Conservation (phyloP, 64 coral and sea anemone species). For the Stichodactyla mertensii region DNA sequence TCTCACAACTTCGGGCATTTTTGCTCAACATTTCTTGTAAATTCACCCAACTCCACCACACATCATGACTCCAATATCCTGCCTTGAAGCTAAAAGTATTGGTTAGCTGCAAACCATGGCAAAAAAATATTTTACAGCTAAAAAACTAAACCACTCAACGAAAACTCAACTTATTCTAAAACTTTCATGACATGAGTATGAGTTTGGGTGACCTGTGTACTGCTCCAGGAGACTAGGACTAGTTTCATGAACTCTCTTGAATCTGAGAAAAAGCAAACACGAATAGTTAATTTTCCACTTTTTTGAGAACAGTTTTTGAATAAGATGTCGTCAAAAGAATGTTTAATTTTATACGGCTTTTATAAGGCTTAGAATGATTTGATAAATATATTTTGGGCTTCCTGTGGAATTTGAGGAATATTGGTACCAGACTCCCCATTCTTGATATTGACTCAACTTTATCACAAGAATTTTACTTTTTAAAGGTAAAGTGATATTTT, state of each 20-base stretch:
- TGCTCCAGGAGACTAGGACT: background rate
- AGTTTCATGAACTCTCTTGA: background rate
- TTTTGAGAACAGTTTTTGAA: background rate
- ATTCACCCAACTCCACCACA: background rate
- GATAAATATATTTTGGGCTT: background rate
- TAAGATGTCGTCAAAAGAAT: background rate
- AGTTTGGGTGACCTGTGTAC: background rate
- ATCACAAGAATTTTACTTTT: too few relatives aligned
- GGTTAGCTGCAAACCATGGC: background rate
- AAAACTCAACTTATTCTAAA: background rate
- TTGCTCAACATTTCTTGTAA: background rate
- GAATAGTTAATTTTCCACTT: background rate
- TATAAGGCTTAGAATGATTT: background rate
- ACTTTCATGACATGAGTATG: background rate
- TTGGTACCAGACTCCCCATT: background rate
- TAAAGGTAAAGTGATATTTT: too few relatives aligned
- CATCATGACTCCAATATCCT: background rate
- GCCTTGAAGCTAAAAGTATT: background rate
- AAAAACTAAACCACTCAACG: background rate
- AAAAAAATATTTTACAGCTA: background rate
- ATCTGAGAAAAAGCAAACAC: background rate
- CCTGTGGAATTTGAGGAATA: background rate
- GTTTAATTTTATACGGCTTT: background rate
- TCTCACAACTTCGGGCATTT: constrained; percentile 72
- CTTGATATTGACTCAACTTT: too few relatives aligned